Evolutionary conservation across 2,888 invertebrate genomes (phyloP), one percentile per base, ranked within the genome.

Genomic region (Hirtodrosophila alboralis): DNA sequence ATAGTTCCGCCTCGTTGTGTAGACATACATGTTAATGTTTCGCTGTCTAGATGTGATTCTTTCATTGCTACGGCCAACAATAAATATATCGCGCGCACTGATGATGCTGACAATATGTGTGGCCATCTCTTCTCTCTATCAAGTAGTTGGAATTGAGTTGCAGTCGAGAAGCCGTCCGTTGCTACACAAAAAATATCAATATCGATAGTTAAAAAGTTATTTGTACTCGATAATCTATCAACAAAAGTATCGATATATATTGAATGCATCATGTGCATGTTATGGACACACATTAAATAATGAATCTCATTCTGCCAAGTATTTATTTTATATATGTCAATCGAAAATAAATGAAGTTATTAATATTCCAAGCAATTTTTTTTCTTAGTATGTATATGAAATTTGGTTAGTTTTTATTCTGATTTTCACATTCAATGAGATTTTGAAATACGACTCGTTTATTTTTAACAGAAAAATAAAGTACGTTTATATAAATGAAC

Each of bases 1-100:
- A 94, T 47, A 91, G 91, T 1, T 92, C 91, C 14, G 92, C 93
- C 88, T 96, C 96, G 33, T 93, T 92, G 36, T 92, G 91, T 18
- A 96, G 92, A 53, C 92, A 92, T 58, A 53, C 92, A 92, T 58
- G 91, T 91, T 91, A 95, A 92, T 0, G 93, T 91, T 77, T 93
- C 92, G 79, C 93, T 92, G 87, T 84, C 85, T 9, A 75, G 18
- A 30, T 83, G 57, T 2, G 71, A 71, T 23, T 87, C 88, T 7
- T 77, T 63, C 28, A n/a, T 69, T 78, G 47, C 70, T 80, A 16
- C 86, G 87, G 3, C 91, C 91, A 13, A 91, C 66, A 37, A 91
- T 75, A 52, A 90, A 91, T 4, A 91, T 72, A 18, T 90, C 62
- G 16, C 87, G 84, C 9, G 90, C 87, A n/a, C n/a, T n/a, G n/a